A percentile compares a stretch with the other conserved stretches of the same genome.
These are phyloP conservation scores for Arizona elegans DNA, from an alignment of 2,113 vertebrate species.

Conservation along the genomic window DNA sequence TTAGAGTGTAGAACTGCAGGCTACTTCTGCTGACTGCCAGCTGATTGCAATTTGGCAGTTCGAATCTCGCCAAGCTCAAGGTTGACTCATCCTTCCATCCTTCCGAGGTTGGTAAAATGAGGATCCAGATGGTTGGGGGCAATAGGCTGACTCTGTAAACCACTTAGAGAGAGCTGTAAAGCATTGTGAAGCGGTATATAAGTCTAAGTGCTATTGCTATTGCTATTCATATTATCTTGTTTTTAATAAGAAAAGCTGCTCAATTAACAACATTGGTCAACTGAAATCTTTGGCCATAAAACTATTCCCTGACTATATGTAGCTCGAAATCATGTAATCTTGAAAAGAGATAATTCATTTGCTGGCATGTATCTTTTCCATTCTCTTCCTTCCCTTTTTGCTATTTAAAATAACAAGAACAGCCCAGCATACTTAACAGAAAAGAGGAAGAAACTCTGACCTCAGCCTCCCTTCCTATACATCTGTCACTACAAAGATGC, in stretches of 20 bases:
- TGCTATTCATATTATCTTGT: not conserved
- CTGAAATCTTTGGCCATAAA: not conserved
- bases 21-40: no score
- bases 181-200: no score
- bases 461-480: not conserved
- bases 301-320: not conserved
- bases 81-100: no score
- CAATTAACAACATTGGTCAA: not conserved
- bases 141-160: no score
- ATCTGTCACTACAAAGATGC: not conserved
- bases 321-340: not conserved
- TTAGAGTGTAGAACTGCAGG: no score
- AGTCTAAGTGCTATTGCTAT: no score
- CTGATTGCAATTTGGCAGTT: no score
- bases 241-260: slow-evolving; percentile 2
- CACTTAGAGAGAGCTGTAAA: no score
- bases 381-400: not conserved
- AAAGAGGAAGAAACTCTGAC: not conserved
- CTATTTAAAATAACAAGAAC: not conserved
- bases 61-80: no score
- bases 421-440: not conserved
- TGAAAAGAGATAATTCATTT: not conserved
- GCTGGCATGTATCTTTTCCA: not conserved
- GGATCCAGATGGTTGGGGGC: no score
- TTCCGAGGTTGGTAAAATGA: no score